Conservation (phyloP, 1,140 invertebrate genomes). For the Tetramorium parvispinum region DNA sequence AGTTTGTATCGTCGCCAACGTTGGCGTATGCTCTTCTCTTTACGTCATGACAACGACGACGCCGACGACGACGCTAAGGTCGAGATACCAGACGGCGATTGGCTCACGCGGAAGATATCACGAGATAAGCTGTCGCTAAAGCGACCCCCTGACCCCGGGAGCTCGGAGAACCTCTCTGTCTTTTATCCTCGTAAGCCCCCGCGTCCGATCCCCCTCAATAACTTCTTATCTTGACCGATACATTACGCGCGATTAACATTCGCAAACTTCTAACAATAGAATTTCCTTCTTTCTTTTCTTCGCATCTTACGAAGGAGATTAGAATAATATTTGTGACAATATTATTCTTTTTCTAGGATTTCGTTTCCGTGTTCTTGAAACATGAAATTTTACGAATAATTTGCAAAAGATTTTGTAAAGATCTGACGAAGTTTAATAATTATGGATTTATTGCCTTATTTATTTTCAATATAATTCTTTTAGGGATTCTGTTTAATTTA, state of each 20-base stretch:
- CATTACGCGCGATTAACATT: constrained; percentile 20
- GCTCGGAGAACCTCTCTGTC: constrained; percentile 6
- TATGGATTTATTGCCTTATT: no score
- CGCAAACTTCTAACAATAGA: background rate
- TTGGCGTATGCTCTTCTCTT: constrained; percentile 19
- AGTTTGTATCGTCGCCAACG: background rate
- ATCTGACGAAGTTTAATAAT: background rate
- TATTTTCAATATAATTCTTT: no score
- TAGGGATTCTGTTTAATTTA: no score
- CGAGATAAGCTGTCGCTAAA: constrained; percentile 63
- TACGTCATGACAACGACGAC: constrained; percentile 56
- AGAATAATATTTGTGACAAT: background rate
- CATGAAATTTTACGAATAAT: background rate
- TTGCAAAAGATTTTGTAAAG: background rate
- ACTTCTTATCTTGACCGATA: constrained; percentile 9
- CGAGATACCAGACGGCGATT: constrained; percentile 72
- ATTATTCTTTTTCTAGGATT: background rate
- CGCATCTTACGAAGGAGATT: background rate
- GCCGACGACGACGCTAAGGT: constrained; percentile 56
- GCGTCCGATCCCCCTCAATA: background rate
- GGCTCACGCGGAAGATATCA: constrained; percentile 69
- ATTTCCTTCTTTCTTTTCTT: background rate
- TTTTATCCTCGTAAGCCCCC: constrained; percentile 35
- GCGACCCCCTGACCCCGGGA: constrained; percentile 70
- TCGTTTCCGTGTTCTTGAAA: background rate